Percentiles rank a stretch among this genome's conserved stretches.
Conservation (phyloP, 2,888 invertebrate species). For the Rhagophthalmus giganteus region DNA sequence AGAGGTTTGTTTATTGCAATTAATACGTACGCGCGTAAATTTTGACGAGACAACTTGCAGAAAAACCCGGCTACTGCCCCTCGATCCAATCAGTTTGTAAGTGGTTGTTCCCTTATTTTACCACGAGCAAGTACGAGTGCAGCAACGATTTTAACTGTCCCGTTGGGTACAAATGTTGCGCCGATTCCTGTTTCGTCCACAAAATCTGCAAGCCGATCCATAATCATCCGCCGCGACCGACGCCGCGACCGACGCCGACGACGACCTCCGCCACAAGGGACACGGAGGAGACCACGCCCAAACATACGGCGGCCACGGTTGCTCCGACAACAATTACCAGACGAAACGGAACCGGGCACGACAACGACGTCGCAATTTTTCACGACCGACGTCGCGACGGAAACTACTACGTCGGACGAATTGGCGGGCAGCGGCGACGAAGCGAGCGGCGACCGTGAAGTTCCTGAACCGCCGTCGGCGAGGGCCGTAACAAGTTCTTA, state of each 20-base stretch:
- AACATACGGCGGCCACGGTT: not conserved
- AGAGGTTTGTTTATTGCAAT: constrained; percentile 3
- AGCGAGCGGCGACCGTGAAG: not conserved
- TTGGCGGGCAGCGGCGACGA: not conserved
- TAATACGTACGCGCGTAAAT: not conserved
- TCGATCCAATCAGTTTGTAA: not conserved
- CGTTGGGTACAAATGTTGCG: constrained; percentile 20
- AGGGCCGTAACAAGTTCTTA: too few relatives aligned
- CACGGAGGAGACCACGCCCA: constrained; percentile 6
- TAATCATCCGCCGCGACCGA: not conserved
- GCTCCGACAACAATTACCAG: not conserved
- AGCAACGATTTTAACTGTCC: constrained; percentile 21
- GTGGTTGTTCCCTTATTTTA: constrained; percentile 4
- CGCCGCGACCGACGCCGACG: not conserved
- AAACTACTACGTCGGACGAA: not conserved
- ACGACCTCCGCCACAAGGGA: constrained; percentile 4
- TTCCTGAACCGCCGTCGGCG: constrained; percentile 5
- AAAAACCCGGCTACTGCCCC: constrained; percentile 20
- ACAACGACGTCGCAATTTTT: not conserved
- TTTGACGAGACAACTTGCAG: constrained; percentile 16
- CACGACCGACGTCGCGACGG: not conserved
- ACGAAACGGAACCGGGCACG: not conserved
- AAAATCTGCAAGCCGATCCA: constrained; percentile 18
- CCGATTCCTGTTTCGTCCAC: constrained; percentile 16
- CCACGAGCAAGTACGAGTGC: constrained; percentile 9